phyloP scores from a whole-genome alignment of 2,797 vertebrate species.

The Scomberomorus guttatus region DNA sequence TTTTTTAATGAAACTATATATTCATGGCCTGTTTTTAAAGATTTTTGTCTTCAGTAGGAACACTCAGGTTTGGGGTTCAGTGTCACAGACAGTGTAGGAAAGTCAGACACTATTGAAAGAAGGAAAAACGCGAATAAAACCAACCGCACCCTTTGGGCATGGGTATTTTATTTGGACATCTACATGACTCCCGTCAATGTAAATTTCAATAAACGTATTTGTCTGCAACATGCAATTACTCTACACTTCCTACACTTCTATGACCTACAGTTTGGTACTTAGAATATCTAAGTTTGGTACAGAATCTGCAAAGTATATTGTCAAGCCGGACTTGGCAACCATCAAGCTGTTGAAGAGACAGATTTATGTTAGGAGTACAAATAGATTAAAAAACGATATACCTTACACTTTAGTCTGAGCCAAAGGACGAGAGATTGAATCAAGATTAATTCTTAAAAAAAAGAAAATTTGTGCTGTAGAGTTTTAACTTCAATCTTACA shows the following conservation, averaged over 20 bases:
- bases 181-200: background rate
- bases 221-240: constrained; percentile 11
- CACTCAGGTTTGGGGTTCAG: background rate
- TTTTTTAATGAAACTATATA: no score
- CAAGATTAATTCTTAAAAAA: constrained; percentile 52
- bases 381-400: constrained; percentile 18
- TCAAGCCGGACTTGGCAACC: constrained; percentile 21
- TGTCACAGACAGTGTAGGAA: background rate
- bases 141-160: background rate
- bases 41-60: background rate
- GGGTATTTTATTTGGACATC: background rate
- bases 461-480: constrained; percentile 45
- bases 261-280: background rate
- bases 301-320: constrained; percentile 4
- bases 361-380: constrained; percentile 26
- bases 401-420: constrained; percentile 26
- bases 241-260: background rate
- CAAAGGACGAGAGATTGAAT: constrained; percentile 54
- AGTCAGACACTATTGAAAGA: background rate
- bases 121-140: background rate
- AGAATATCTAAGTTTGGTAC: no score
- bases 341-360: background rate
- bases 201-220: background rate
- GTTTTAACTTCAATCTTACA: constrained; percentile 61
- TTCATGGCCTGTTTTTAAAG: no score